Percentiles rank a stretch among this genome's conserved stretches.
Conservation (phyloP, 2,797 vertebrate species). For the Acanthurus tractus region DNA sequence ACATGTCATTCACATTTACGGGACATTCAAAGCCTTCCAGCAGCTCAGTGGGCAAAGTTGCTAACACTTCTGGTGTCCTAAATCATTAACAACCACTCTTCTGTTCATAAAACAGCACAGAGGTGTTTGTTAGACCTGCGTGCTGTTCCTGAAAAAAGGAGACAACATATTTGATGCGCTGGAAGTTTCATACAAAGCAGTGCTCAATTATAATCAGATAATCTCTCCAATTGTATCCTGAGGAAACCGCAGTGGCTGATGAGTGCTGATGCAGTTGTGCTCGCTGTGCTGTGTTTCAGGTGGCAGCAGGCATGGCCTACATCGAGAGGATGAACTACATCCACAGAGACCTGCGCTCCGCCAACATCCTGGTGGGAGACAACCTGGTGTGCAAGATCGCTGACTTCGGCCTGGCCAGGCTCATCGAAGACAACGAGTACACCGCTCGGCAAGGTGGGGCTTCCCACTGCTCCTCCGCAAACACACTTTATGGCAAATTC, state of each 20-base stretch:
- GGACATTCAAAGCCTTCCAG: too few species aligned
- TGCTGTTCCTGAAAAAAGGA: neutral
- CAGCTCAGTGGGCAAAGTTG: too few species aligned
- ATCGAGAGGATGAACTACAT: slow-evolving; percentile 99
- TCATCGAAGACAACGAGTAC: slow-evolving; percentile 98
- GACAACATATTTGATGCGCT: neutral
- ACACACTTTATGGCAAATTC: neutral
- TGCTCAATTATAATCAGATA: neutral
- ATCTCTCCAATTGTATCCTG: too few species aligned
- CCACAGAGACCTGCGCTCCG: slow-evolving; percentile 95
- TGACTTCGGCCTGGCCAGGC: slow-evolving; percentile 94
- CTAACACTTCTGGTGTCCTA: too few species aligned
- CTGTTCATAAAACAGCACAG: neutral
- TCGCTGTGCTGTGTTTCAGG: slow-evolving; percentile 76
- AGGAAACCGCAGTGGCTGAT: neutral
- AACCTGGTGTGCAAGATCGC: slow-evolving; percentile 97
- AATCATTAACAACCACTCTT: neutral
- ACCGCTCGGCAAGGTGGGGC: slow-evolving; percentile 94
- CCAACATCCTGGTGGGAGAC: slow-evolving; percentile 96
- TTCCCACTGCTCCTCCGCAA: neutral
- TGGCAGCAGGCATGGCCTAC: slow-evolving; percentile 97
- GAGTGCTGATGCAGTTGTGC: slow-evolving; percentile 15
- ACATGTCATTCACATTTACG: too few species aligned
- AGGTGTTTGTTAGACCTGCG: neutral
- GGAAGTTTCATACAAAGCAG: neutral